Conservation (phyloP, 2,888 invertebrate species). For the Drosophila recens region DNA sequence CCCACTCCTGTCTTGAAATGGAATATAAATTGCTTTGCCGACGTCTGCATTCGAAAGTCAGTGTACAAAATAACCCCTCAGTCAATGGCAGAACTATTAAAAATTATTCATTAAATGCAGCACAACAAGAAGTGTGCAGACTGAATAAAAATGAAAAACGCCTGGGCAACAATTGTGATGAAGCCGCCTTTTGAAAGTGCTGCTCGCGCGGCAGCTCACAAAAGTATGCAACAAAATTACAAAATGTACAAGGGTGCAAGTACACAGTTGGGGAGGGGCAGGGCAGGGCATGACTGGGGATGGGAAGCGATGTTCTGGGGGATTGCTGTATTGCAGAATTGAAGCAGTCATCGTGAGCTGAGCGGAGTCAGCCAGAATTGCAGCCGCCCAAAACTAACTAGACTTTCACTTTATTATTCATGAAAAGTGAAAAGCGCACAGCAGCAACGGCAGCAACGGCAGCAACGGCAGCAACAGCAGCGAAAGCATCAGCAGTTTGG, state of each 20-base stretch:
- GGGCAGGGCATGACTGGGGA: not conserved
- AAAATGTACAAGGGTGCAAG: conserved; percentile 61
- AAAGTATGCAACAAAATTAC: conserved; percentile 78
- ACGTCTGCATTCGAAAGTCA: conserved; percentile 12
- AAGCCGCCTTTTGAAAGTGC: conserved; percentile 45
- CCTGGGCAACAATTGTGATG: conserved; percentile 51
- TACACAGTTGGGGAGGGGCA: not conserved
- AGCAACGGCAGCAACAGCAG: conserved; percentile 38
- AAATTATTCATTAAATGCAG: conserved; percentile 76
- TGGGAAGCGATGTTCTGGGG: not conserved
- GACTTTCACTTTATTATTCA: conserved; percentile 79
- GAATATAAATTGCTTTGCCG: conserved; percentile 38
- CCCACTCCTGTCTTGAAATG: not conserved
- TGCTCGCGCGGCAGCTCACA: conserved; percentile 45
- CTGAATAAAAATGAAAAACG: conserved; percentile 65
- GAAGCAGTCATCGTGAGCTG: conserved; percentile 46
- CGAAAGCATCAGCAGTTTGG: conserved; percentile 44
- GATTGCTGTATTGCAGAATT: conserved; percentile 18
- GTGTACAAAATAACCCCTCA: conserved; percentile 24
- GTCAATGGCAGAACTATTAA: conserved; percentile 66
- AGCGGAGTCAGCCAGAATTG: conserved; percentile 26
- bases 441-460: conserved; percentile 35
- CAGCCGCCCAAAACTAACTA: conserved; percentile 70
- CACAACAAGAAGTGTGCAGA: conserved; percentile 61
- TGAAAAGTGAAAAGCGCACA: conserved; percentile 76